Base-by-base conservation (phyloP, 53 echinoderm and acorn worm genomes). In the Antedon mediterranea region DNA sequence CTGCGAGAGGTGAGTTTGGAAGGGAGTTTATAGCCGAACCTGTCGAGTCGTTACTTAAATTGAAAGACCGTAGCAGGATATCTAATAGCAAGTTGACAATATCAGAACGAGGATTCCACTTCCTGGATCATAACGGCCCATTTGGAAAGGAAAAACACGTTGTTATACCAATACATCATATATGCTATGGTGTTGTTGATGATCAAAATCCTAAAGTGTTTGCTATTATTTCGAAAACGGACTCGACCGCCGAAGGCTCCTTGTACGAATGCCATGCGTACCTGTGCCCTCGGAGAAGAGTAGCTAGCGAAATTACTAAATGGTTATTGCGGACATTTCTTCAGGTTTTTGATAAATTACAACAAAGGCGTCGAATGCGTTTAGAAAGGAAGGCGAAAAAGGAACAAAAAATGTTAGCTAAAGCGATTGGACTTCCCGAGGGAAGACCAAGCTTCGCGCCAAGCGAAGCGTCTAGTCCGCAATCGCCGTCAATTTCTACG, bases 91-190 rank as follows among this genome's bases (percentile, higher is more conserved):
- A 86, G 20, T 77, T 98, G 43, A 85, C 90, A 33, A 92, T 98
- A 6, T 86, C 98, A 11, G 90, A 88, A 34, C 90, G 86, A 57
- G 98, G 98, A 0, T 98, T 98, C 79, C 98, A 93, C 78, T 98
- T 98, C 73, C 71, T 93, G 72, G 98, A 93, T 77, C 85, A 85
- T 4, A 88, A 98, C 74, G 98, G 98, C 18, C 89, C 98, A 0
- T 98, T 98, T 57, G 98, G 98, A 20, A 92, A 93, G 79, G 98
- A 93, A 73, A 98, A 90, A 29, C 98, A 98, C 71, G 90, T 98
- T 28, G 73, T 93, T n/a, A 98, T 98, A 77, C 98, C 98, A 0
- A 88, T 98, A 30, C 92, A 98, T 71, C 92, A 98, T 43, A 88
- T 98, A 28, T 98, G 98, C 71, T 98, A 98, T 71, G 98, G 98